Conservation (phyloP, 2,113 vertebrate genomes). For the Protomyctophum bolini region DNA sequence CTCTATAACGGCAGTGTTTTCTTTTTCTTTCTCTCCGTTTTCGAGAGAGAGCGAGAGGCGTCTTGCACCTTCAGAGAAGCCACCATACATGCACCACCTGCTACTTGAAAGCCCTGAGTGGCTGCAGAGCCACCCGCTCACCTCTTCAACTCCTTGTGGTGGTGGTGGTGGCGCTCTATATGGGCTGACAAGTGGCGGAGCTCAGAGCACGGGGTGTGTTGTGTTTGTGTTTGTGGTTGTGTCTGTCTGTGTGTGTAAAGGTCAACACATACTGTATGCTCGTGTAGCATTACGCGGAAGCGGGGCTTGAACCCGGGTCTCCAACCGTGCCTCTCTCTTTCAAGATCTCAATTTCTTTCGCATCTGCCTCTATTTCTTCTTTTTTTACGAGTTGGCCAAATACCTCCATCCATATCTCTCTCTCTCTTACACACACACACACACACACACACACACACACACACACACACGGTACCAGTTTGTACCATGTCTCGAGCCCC, state of each 20-base stretch:
- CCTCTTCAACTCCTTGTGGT: conserved; percentile 11
- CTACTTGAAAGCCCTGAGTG: background rate
- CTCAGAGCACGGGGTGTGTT: background rate
- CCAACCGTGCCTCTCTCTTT: too few relatives aligned
- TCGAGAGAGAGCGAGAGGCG: too few relatives aligned
- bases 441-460: background rate
- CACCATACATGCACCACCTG: background rate
- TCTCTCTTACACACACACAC: background rate
- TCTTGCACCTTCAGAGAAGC: too few relatives aligned
- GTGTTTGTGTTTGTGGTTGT: background rate
- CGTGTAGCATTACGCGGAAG: too few relatives aligned
- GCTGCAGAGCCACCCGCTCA: background rate
- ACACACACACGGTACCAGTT: conserved; percentile 23
- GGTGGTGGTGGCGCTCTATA: background rate
- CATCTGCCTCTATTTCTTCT: too few relatives aligned
- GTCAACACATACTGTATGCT: too few relatives aligned
- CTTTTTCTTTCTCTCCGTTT: too few relatives aligned
- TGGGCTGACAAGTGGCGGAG: background rate
- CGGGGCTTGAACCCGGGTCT: too few relatives aligned
- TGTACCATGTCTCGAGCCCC: conserved; percentile 30
- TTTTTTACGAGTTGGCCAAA: too few relatives aligned
- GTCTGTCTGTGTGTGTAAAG: background rate
- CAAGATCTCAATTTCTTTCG: too few relatives aligned
- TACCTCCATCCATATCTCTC: too few relatives aligned
- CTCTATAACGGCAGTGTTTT: too few relatives aligned